Evolutionary conservation across 1,140 invertebrate species (phyloP), one percentile per base, ranked within the genome.

Genomic region (Nixonia krombeini): DNA sequence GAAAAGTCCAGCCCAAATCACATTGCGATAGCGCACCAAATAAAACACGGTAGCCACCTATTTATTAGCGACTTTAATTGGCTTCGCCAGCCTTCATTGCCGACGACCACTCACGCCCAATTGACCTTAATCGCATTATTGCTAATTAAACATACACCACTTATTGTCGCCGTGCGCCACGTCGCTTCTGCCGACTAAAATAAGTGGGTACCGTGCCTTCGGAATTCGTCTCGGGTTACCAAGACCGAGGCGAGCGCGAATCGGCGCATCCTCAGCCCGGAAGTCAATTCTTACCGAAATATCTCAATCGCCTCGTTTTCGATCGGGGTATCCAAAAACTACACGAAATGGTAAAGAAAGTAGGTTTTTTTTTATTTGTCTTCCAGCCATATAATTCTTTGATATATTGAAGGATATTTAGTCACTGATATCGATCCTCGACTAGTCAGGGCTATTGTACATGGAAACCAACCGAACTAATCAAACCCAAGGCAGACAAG

Each of bases 401-500:
- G 21, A 47, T 46, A 57, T 57, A 57, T 65, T 57, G 61, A 42
- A 45, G 41, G 37, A 45, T 49, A 59, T 59, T 53, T 59, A 56
- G 56, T 46, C 50, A 56, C 38, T 50, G 18, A 23, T 65, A 67
- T 56, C 17, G 57, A 67, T 67, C 46, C 21, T 51, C n/a, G 31
- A 45, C 56, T 56, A 67, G 47, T 49, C 51, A 55, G 59, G 59
- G 55, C 63, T 68, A 58, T 63, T 59, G 45, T 63, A 55, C 65
- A 69, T 40, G 49, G 33, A 63, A 70, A 70, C 47, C 51, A 61
- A 64, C 50, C 61, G 49, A 38, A 63, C 55, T 59, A 61, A 64
- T 82, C 71, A 84, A 69, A 82, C 80, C 81, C 82, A 83, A 55
- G 80, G 79, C 73, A 82, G 72, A 52, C 81, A 83, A 69, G 77